Evolutionary conservation across 2,888 invertebrate genomes (phyloP), one percentile per base, ranked within the genome.

Genomic region (Aproaerema taeniolella): DNA sequence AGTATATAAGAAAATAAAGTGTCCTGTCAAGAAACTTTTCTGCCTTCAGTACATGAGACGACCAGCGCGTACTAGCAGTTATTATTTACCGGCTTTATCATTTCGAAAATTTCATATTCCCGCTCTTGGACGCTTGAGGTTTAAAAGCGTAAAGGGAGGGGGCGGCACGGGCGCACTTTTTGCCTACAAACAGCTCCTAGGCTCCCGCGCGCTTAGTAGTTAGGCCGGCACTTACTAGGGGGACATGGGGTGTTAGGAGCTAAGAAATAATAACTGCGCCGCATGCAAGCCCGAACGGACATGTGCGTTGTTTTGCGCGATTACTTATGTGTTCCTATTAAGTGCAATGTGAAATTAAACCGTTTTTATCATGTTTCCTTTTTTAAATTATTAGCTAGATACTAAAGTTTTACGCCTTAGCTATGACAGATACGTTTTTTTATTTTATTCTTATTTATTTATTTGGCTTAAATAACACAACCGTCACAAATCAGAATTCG

Each of bases 61-160:
- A 73, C 68, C 67, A 60, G 66, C 74, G 68, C 71, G 78, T 79
- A 79, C 77, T 78, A 78, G 73, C 79, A 83, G 85, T 86, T 86
- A 85, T 85, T 86, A 86, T 86, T 86, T 85, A 85, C 86, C 80
- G 76, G 83, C 83, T 85, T 85, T 85, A 85, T 85, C 85, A 85
- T 86, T 86, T 85, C 85, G 85, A 85, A 86, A 86, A 85, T 86
- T 86, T 83, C 85, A 86, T 85, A 85, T 85, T 83, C 80, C 82
- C 74, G 78, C 80, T 80, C 83, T 83, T 82, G 83, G 85, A 83
- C 85, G 85, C 75, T 82, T 82, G 83, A 83, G 85, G 83, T 83
- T 85, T 85, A 79, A 82, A 83, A 82, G 82, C 82, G 77, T 77
- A 69, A 73, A 75, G 75, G 71, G 62, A 57, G 59, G 67, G 66